A percentile compares a stretch with the other conserved stretches of the same genome.
These are phyloP conservation scores for Polypterus senegalus DNA, from an alignment of 2,113 vertebrate genomes.

Conservation along the genomic window DNA sequence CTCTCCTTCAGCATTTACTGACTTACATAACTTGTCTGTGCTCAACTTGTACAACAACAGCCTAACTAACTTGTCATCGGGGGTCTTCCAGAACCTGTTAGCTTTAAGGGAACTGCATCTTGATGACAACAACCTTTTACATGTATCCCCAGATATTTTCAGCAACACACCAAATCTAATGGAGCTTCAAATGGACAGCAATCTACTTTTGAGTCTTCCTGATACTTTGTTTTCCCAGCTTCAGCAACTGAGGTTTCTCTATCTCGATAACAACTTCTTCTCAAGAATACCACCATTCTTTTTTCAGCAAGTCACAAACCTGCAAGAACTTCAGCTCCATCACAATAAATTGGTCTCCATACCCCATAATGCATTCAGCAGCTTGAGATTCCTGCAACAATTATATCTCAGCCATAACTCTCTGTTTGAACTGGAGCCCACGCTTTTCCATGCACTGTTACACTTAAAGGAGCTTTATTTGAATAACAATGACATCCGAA, in stretches of 20 bases:
- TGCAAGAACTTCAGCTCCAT: constrained; percentile 31
- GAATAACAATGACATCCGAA: constrained; percentile 23
- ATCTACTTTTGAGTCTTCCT: constrained; percentile 27
- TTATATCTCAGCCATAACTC: constrained; percentile 31
- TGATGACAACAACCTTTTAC: constrained; percentile 32
- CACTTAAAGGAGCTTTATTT: constrained; percentile 28
- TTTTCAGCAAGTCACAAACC: constrained; percentile 18
- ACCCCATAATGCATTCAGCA: constrained; percentile 21
- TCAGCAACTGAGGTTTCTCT: constrained; percentile 25
- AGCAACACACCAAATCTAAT: constrained; percentile 20
- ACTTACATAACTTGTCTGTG: constrained; percentile 18
- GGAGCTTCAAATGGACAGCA: constrained; percentile 33
- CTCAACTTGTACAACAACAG: constrained; percentile 38
- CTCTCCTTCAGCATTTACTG: constrained; percentile 19
- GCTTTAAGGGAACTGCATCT: constrained; percentile 28
- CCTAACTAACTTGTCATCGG: constrained; percentile 22
- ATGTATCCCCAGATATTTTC: constrained; percentile 20
- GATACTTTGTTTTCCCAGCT: constrained; percentile 21
- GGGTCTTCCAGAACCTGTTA: constrained; percentile 27
- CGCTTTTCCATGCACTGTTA: constrained; percentile 25
- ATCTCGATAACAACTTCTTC: constrained; percentile 31
- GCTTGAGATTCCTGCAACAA: constrained; percentile 14
- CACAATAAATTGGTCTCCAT: constrained; percentile 30
- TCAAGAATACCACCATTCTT: constrained; percentile 22
- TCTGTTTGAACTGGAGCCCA: constrained; percentile 17